Percentiles rank a stretch among this genome's conserved stretches.
phyloP scores from a whole-genome alignment of 2,797 vertebrate species.

The Bufotes viridis region DNA sequence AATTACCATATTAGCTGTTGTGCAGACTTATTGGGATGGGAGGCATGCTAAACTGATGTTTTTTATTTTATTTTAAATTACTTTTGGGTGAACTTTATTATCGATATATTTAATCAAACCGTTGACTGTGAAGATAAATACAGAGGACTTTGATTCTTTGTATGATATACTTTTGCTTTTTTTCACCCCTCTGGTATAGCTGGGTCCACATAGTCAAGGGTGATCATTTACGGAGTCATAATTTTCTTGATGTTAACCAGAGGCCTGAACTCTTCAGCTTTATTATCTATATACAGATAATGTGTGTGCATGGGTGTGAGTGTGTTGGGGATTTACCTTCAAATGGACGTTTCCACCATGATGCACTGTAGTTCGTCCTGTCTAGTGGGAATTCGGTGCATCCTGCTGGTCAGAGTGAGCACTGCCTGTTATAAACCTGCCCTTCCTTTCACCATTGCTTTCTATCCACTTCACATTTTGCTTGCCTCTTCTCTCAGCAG shows the following conservation, averaged over 20 bases:
- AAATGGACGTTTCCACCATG: conserved; percentile 40
- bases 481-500: conserved; percentile 59
- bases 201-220: not conserved
- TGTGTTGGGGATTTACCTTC: conserved; percentile 31
- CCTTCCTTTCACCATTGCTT: conserved; percentile 58
- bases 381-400: conserved; percentile 29
- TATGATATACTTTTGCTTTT: not conserved
- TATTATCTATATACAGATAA: conserved; percentile 20
- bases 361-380: conserved; percentile 43
- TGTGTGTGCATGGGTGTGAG: conserved; percentile 45
- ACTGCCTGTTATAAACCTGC: conserved; percentile 44
- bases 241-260: conserved; percentile 28
- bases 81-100: not conserved
- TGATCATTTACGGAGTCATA: not conserved
- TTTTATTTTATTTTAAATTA: not conserved
- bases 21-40: not conserved
- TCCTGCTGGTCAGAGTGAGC: conserved; percentile 45
- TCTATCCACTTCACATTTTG: conserved; percentile 54
- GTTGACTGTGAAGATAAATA: conserved; percentile 8
- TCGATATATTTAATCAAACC: not conserved
- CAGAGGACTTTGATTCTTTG: not conserved
- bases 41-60: not conserved
- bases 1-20: not conserved
- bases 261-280: conserved; percentile 46
- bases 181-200: not conserved